Base-by-base conservation (phyloP, 2,113 vertebrate species). In the Dipodomys spectabilis region DNA sequence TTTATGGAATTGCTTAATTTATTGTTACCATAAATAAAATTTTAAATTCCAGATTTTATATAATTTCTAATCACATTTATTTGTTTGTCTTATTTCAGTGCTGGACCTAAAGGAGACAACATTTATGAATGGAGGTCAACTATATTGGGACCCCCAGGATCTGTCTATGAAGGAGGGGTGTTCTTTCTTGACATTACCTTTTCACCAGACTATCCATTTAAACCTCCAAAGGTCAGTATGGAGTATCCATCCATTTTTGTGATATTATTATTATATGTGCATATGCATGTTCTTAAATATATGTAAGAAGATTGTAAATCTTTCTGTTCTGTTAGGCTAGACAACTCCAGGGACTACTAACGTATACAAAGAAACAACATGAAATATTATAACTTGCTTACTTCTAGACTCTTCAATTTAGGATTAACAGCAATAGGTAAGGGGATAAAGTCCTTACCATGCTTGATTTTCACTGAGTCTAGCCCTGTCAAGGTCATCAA, bases 71-170 rank as follows among this genome's bases (percentile, higher is more conserved):
- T 95, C 95, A 95, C 92, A 89, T 96, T 96, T 57, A 53, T 96
- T 97, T 98, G 96, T 97, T 89, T 97, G 97, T 98, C 97, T 96
- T 97, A 13, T 98, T 98, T 94, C 97, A 99, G 99, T 97, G 99
- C 99, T 93, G 99, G 99, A 96, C 99, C 99, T 95, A 99, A 99
- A 99, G 99, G 99, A 98, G 99, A 99, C 98, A 99, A 99, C 98
- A 99, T 99, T 98, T 99, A 99, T 97, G 99, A 99, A 98, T 99
- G 99, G 99, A 99, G 99, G 98, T 99, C 99, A 92, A 99, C 99
- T 97, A 99, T 99, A 98, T 98, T 99, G 98, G 99, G 99, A 75
- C 99, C 99, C 78, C 99, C 99, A 39, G 99, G 99, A 94, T 99
- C 99, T 74, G 99, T 99, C 95, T 99, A 99, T 92, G 99, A 99